Evolutionary conservation across 2,888 invertebrate species (phyloP), one percentile per base, ranked within the genome.

Genomic region (Pristionchus mayeri): DNA sequence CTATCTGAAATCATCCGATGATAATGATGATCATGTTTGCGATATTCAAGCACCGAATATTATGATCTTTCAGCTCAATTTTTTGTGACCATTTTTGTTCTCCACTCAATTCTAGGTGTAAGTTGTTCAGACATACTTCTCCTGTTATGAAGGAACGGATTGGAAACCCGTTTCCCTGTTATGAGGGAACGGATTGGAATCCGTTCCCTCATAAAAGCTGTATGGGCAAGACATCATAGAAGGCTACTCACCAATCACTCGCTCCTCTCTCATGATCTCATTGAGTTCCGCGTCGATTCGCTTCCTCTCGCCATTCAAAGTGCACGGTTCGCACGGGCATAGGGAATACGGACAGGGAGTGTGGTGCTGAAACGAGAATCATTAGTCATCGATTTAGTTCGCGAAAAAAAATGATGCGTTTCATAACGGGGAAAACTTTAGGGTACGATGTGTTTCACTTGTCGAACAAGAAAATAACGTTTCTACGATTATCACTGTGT

Each of bases 341-440:
- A 71, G 40, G 71, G 71, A 71, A 24, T 40, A 71, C 0, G 71
- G 71, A 24, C 71, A 71, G 9, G 71, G 71, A 1, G 71, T 71
- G 71, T 71, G 71, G 40, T 44, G 40, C 71, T 71, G 71, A 11
- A 71, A 44, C 18, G n/a, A 6, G 2, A 1, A n/a, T 57, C 1
- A 24, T 50, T 50, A 50, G 63, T 34, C 3, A 30, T 44, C 13
- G 6, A 44, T 44, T 44, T 44, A 54, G 54, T 54, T 54, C 54
- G 21, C 54, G n/a, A n/a, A n/a, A n/a, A n/a, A n/a, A n/a, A n/a
- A n/a, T n/a, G n/a, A n/a, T n/a, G n/a, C n/a, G n/a, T 30, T 60
- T 3, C 7, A 60, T 27, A 27, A 60, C 11, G n/a, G n/a, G 3
- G 11, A 60, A 27, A 27, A 60, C 27, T 60, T 21, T 27, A 60